phyloP scores from a whole-genome alignment of 2,797 vertebrate species.

The Pogonophryne albipinna region DNA sequence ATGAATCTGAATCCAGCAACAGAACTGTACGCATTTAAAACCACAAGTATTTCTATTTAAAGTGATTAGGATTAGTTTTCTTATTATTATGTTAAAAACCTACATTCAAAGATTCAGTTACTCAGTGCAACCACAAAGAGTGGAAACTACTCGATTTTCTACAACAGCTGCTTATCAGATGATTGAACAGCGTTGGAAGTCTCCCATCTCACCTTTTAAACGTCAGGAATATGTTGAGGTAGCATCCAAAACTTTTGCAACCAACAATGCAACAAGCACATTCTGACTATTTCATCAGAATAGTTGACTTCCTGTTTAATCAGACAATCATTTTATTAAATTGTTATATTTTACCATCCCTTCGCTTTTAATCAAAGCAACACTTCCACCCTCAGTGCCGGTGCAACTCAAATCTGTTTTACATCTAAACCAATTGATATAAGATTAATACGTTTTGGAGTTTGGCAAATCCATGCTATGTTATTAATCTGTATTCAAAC shows the following conservation, averaged over 20 bases:
- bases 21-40: background rate
- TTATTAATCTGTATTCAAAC: background rate
- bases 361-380: background rate
- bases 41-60: background rate
- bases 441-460: background rate
- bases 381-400: background rate
- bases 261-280: background rate
- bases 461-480: background rate
- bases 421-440: background rate
- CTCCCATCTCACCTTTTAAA: accelerated
- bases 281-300: too few species aligned
- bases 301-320: too few species aligned
- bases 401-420: background rate
- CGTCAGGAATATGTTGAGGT: background rate
- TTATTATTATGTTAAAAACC: background rate
- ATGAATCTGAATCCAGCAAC: background rate
- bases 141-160: background rate
- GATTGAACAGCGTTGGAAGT: background rate
- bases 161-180: background rate
- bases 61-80: background rate
- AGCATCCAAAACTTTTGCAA: background rate
- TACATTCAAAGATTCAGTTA: background rate
- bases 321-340: too few species aligned
- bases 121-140: background rate
- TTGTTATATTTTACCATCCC: too few species aligned